Percentiles rank a stretch among this genome's conserved stretches.
These are phyloP conservation scores for Cydia amplana DNA, from an alignment of 1,140 invertebrate genomes.

Conservation along the genomic window DNA sequence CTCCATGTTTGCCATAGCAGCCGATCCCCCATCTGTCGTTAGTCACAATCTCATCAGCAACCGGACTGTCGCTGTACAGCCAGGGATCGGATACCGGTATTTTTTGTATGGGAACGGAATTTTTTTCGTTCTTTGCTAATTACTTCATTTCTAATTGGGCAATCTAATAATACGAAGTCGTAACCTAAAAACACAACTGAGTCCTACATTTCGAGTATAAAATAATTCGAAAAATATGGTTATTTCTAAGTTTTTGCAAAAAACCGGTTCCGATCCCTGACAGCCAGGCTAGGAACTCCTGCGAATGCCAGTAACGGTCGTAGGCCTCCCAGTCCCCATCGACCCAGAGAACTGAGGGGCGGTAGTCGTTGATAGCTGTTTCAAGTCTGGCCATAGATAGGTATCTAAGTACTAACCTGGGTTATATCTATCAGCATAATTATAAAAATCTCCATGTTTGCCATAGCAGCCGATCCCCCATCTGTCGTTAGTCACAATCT, in stretches of 20 bases:
- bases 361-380: conserved; percentile 88
- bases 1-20: conserved; percentile 92
- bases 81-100: too few species aligned
- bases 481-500: conserved; percentile 92
- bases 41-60: conserved; percentile 91
- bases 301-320: conserved; percentile 90
- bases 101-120: too few species aligned
- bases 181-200: too few species aligned
- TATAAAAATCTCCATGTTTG: conserved; percentile 94
- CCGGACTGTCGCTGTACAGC: conserved; percentile 97
- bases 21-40: conserved; percentile 94
- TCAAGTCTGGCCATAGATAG: conserved; percentile 85
- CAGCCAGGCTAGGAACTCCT: conserved; percentile 93
- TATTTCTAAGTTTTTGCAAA: too few species aligned
- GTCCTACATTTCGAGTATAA: too few species aligned
- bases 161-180: too few species aligned
- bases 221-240: too few species aligned
- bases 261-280: too few species aligned
- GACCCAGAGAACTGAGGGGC: conserved; percentile 95
- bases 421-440: conserved; percentile 91
- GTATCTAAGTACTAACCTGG: conserved; percentile 81
- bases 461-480: conserved; percentile 91
- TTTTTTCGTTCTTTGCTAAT: too few species aligned
- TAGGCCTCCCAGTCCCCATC: conserved; percentile 94
- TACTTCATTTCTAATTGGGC: too few species aligned